phyloP scores from a whole-genome alignment of 2,888 invertebrate genomes.

The Minunthozetes semirufus region DNA sequence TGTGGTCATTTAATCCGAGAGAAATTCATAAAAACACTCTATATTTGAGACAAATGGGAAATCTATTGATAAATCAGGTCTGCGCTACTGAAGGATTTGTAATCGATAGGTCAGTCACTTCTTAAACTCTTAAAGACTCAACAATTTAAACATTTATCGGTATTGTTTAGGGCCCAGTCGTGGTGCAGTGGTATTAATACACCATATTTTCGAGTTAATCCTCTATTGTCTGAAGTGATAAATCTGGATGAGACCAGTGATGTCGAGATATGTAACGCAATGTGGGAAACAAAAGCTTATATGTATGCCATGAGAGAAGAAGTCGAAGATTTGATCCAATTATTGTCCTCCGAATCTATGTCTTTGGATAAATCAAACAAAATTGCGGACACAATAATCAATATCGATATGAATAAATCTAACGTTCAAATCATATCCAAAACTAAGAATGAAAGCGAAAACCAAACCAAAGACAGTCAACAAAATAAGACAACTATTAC shows the following conservation, averaged over 20 bases:
- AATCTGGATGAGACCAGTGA: conserved; percentile 82
- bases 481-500: too few species aligned
- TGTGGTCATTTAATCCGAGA: neutral
- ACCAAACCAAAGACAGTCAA: too few species aligned
- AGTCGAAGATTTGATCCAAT: neutral
- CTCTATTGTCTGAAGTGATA: conserved; percentile 74
- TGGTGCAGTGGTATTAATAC: conserved; percentile 83
- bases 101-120: conserved; percentile 54
- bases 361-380: too few species aligned
- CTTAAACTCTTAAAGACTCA: neutral
- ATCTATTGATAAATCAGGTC: conserved; percentile 9
- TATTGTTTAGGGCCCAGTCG: conserved; percentile 71
- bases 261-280: conserved; percentile 70
- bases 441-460: too few species aligned
- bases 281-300: conserved; percentile 79
- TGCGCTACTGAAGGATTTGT: conserved; percentile 34
- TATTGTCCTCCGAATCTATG: neutral
- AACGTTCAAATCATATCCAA: too few species aligned
- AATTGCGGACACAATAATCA: too few species aligned
- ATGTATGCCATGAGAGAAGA: conserved; percentile 61
- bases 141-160: neutral
- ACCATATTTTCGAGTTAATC: conserved; percentile 72
- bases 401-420: too few species aligned
- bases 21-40: neutral
- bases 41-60: conserved; percentile 23